Percentiles rank a stretch among this genome's conserved stretches.
These are phyloP conservation scores for Leucopsar rothschildi DNA, from an alignment of 2,113 vertebrate species.

Conservation along the genomic window DNA sequence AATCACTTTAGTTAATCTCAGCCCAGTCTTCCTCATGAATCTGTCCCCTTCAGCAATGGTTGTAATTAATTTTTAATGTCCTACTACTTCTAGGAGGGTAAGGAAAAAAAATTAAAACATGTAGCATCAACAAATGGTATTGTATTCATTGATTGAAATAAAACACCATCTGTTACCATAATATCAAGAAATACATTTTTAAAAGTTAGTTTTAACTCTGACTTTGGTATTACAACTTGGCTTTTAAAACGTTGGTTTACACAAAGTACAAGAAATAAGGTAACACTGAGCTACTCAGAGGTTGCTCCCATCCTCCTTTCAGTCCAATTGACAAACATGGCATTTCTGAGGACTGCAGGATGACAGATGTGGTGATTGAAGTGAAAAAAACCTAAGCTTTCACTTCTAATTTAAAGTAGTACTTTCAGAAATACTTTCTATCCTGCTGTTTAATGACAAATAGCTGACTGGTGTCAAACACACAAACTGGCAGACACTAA, in stretches of 20 bases:
- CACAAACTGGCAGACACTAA: neutral
- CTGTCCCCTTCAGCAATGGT: neutral
- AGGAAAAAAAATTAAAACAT: neutral
- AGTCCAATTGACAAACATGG: neutral
- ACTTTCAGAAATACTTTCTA: constrained; percentile 20
- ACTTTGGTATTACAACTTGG: neutral
- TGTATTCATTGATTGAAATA: neutral
- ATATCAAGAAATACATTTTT: neutral
- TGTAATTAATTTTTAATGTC: neutral
- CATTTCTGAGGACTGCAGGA: neutral
- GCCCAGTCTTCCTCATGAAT: neutral
- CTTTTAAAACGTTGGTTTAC: neutral
- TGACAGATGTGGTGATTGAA: neutral
- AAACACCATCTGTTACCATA: neutral
- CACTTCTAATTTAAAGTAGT: constrained; percentile 7
- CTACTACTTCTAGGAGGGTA: neutral
- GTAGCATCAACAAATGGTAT: neutral
- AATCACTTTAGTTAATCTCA: neutral
- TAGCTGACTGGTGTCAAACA: neutral
- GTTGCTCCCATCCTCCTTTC: neutral
- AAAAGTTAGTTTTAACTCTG: neutral
- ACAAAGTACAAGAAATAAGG: neutral
- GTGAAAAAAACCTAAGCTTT: neutral
- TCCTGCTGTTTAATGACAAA: neutral
- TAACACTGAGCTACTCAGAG: neutral